Evolutionary conservation across 35 echinoderm and acorn worm species (phyloP).

Genomic region (Lytechinus variegatus): DNA sequence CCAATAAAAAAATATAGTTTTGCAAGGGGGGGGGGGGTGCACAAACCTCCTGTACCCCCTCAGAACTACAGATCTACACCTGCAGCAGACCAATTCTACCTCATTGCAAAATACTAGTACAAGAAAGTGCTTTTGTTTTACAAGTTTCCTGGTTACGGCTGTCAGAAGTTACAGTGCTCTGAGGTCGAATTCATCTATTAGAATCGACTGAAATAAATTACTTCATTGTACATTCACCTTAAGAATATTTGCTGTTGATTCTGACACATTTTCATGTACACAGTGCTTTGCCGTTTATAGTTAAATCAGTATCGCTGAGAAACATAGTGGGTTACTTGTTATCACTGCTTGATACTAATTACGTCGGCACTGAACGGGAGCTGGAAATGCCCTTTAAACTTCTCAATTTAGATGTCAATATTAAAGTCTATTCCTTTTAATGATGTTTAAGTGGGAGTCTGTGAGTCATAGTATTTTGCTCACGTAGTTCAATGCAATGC

Average conservation of each 20-base stretch:
- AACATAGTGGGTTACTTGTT: background rate
- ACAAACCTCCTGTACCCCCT: no score
- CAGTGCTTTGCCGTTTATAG: background rate
- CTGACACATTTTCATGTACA: background rate
- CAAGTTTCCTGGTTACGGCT: no score
- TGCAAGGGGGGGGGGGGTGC: no score
- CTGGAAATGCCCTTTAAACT: background rate
- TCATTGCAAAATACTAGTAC: no score
- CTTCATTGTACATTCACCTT: background rate
- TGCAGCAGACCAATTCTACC: no score
- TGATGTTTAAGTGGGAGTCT: background rate
- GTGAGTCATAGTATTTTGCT: background rate
- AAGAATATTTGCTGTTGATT: background rate
- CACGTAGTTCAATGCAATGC: background rate
- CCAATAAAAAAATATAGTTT: no score
- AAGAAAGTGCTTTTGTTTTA: no score
- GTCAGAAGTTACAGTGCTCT: no score
- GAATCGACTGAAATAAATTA: background rate
- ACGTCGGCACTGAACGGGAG: background rate
- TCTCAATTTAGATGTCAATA: background rate
- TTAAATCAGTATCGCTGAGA: conserved; percentile 3
- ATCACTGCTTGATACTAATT: background rate
- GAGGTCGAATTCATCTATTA: no score
- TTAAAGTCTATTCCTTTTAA: background rate
- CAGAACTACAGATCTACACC: no score